Percentiles rank a stretch among this genome's conserved stretches.
These are phyloP conservation scores for Eriosoma lanigerum DNA, from an alignment of 1,140 invertebrate species.

Conservation along the genomic window DNA sequence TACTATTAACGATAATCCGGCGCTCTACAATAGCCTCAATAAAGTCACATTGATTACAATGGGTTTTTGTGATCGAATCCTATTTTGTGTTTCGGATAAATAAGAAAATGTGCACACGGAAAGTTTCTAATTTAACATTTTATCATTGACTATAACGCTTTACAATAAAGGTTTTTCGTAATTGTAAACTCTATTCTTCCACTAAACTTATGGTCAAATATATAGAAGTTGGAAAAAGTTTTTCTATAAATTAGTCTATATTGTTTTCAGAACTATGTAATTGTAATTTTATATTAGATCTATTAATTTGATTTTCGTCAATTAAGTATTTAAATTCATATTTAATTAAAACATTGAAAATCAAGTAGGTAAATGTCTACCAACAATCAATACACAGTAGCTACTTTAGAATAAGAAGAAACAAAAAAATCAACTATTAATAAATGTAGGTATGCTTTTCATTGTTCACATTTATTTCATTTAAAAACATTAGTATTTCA, in stretches of 20 bases:
- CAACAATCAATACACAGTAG: too few species aligned
- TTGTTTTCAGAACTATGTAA: slow-evolving; percentile 1
- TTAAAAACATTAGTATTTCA: too few species aligned
- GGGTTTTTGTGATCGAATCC: not conserved
- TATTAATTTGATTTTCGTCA: too few species aligned
- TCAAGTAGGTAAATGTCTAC: too few species aligned
- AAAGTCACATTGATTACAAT: slow-evolving; percentile 3
- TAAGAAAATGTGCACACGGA: not conserved
- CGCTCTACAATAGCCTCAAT: not conserved
- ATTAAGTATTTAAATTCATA: too few species aligned
- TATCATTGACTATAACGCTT: not conserved
- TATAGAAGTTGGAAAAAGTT: not conserved
- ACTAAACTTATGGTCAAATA: not conserved
- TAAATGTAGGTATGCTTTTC: too few species aligned
- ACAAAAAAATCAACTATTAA: too few species aligned
- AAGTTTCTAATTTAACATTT: slow-evolving; percentile 15
- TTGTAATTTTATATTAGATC: too few species aligned
- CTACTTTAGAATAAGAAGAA: too few species aligned
- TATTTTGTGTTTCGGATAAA: not conserved
- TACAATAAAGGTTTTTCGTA: not conserved
- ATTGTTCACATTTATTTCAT: too few species aligned
- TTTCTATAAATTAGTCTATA: not conserved
- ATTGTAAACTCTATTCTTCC: not conserved
- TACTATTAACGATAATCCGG: slow-evolving; percentile 23
- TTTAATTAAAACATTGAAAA: too few species aligned